These are phyloP conservation scores for Periphyllus acericola DNA, from an alignment of 2,888 invertebrate species.

Conservation along the genomic window DNA sequence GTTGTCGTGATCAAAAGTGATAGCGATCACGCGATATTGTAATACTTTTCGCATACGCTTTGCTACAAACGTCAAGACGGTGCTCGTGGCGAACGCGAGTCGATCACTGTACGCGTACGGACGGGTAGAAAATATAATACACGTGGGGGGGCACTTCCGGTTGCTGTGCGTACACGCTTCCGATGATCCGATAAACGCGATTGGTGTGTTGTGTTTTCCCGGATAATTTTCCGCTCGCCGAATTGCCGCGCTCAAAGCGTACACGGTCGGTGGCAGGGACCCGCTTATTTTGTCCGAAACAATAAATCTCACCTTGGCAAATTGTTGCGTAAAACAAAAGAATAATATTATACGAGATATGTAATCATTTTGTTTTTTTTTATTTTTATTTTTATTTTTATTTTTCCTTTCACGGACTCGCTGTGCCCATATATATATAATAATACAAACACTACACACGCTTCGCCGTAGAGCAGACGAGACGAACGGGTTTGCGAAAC, in stretches of 20 bases:
- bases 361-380: too few relatives aligned
- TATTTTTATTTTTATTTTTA: too few relatives aligned
- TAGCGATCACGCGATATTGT: slow-evolving; percentile 34
- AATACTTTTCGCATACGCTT: slow-evolving; percentile 40
- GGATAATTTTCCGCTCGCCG: neutral
- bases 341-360: neutral
- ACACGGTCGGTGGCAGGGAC: neutral
- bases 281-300: neutral
- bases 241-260: neutral
- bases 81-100: neutral
- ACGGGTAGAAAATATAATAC: neutral
- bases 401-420: too few relatives aligned
- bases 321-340: neutral
- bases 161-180: neutral
- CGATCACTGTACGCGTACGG: neutral
- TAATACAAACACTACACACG: neutral
- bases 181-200: neutral
- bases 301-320: neutral
- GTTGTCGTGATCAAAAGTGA: slow-evolving; percentile 53
- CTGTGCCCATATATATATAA: neutral
- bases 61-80: slow-evolving; percentile 7
- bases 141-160: neutral
- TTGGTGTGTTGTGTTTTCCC: neutral
- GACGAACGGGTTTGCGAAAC: too few relatives aligned
- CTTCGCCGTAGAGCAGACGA: neutral